Conservation (phyloP, 2,888 invertebrate species). For the Watsonalla cultraria region DNA sequence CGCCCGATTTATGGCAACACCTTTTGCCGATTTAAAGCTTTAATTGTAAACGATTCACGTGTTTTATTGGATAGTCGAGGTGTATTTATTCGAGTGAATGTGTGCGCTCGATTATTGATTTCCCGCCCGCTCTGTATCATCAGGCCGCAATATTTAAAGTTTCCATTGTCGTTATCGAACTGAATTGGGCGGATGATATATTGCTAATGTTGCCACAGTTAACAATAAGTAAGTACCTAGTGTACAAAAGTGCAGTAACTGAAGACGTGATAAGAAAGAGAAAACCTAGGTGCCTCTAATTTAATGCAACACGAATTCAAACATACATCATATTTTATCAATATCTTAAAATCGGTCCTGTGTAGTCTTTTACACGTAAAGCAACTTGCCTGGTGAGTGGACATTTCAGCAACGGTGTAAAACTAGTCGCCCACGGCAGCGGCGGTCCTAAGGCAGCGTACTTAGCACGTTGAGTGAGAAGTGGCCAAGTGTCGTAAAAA, state of each 20-base stretch:
- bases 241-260: too few relatives aligned
- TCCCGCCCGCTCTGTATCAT: conserved; percentile 45
- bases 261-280: too few relatives aligned
- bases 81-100: conserved; percentile 70
- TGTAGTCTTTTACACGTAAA: too few relatives aligned
- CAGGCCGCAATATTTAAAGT: conserved; percentile 43
- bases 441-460: conserved; percentile 31
- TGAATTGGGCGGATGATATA: conserved; percentile 25
- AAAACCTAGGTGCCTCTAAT: too few relatives aligned
- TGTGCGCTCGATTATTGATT: conserved; percentile 74
- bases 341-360: conserved; percentile 28
- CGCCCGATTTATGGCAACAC: conserved; percentile 77
- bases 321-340: too few relatives aligned
- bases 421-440: conserved; percentile 21
- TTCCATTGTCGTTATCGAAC: conserved; percentile 32
- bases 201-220: conserved; percentile 10
- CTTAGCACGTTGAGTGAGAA: conserved; percentile 45
- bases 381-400: conserved; percentile 8
- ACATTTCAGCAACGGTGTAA: conserved; percentile 8
- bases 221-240: too few relatives aligned
- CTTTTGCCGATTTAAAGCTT: conserved; percentile 79
- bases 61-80: conserved; percentile 77
- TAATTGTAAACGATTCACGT: conserved; percentile 78
- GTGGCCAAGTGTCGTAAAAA: conserved; percentile 63
- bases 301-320: too few relatives aligned